Base-by-base conservation (phyloP, 2,113 vertebrate genomes). In the Promerops cafer region DNA sequence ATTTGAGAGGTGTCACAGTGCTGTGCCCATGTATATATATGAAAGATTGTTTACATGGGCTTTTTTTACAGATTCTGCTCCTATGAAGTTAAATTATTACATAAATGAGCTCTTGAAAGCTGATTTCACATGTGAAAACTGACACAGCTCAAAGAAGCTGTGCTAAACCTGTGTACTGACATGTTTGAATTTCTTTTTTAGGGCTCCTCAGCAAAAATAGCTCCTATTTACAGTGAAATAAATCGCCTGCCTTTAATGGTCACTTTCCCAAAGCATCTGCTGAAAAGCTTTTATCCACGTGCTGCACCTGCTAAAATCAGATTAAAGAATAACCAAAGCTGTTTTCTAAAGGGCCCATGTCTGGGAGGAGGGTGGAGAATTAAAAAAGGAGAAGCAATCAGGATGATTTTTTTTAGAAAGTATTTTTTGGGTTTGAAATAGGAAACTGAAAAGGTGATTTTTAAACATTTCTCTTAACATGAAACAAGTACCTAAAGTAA, bases 241-340 rank as follows among this genome's bases (percentile, higher is more conserved):
- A 89, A 93, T 79, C 0, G 1, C 57, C 65, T 87, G 72, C 76
- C 53, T 96, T 94, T 96, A 96, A 89, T 71, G 93, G 95, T 93
- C 90, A 93, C 74, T 96, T 83, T 81, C 61, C 49, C 37, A 93
- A 93, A 93, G 93, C 69, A 49, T 90, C 96, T 89, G 88, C 86
- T 95, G 76, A 94, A 94, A 95, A 95, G 88, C 88, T 93, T 95
- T 94, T 26, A 30, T 88, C 86, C 93, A 90, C 1, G 1, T 89
- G 88, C 93, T 93, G 76, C 96, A 95, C 94, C 96, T 97, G 96
- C 94, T 96, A 90, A 97, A 96, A 95, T 94, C 93, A 97, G 76
- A 93, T 92, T 92, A 89, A 92, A 93, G 71, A 90, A 72, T 39
- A 59, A 71, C 28, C 44, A 90, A 90, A 94, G 65, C 88, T 82